Conservation (phyloP, 2,797 vertebrate species). For the Neostethus bicornis region DNA sequence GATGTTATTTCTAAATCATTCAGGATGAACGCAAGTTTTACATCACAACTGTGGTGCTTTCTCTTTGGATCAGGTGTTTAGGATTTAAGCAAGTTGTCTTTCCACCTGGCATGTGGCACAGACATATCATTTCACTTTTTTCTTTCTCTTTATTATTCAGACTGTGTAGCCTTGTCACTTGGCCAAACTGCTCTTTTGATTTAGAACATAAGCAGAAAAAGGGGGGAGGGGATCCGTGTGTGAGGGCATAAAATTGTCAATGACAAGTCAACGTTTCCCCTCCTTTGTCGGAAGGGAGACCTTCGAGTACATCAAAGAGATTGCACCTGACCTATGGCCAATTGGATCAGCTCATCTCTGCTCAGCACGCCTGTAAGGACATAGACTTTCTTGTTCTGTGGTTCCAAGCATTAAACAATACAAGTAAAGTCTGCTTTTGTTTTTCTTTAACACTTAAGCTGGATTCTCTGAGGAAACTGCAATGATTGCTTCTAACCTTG, state of each 20-base stretch:
- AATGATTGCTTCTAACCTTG: conserved; percentile 30
- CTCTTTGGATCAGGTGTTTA: conserved; percentile 21
- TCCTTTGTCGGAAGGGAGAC: conserved; percentile 37
- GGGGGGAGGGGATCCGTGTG: conserved; percentile 1
- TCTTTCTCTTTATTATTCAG: conserved; percentile 23
- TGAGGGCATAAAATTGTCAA: conserved; percentile 55
- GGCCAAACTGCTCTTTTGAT: conserved; percentile 64
- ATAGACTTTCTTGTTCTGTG: conserved; percentile 2
- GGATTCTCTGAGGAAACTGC: conserved; percentile 25
- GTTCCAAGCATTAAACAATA: conserved; percentile 13
- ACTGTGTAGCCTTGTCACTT: conserved; percentile 37
- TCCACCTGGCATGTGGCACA: conserved; percentile 38
- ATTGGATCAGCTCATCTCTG: conserved; percentile 21
- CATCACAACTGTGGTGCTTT: conserved; percentile 18
- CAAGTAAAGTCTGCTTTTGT: conserved; percentile 19
- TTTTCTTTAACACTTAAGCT: conserved; percentile 21
- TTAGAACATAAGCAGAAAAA: conserved; percentile 52
- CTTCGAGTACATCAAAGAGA: conserved; percentile 58
- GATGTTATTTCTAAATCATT: conserved; percentile 33
- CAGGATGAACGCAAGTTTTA: conserved; percentile 13
- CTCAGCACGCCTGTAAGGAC: conserved; percentile 13
- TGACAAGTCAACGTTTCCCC: conserved; percentile 54
- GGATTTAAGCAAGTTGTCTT: conserved; percentile 32
- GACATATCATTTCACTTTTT: conserved; percentile 51
- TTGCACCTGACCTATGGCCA: conserved; percentile 67